A percentile compares a stretch with the other conserved stretches of the same genome.
Conservation (phyloP, 1,140 invertebrate species). For the Zeugodacus cucurbitae region DNA sequence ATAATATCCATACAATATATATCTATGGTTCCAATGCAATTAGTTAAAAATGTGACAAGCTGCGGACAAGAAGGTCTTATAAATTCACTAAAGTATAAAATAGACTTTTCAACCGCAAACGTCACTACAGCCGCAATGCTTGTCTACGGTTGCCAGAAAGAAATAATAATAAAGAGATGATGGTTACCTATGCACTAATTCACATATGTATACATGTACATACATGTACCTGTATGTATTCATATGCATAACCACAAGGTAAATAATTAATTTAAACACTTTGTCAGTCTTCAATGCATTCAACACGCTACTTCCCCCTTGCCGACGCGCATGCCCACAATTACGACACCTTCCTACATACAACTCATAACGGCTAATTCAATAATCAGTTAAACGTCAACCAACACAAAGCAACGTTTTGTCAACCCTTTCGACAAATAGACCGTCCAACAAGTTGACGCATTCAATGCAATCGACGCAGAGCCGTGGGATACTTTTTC, state of each 20-base stretch:
- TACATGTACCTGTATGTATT: background rate
- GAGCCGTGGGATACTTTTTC: background rate
- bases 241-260: slow-evolving; percentile 4
- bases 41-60: background rate
- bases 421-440: slow-evolving; percentile 17
- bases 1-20: too few species aligned
- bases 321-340: background rate
- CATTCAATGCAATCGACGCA: background rate
- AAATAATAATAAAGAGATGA: background rate
- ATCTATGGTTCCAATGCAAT: background rate
- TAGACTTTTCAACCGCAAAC: background rate
- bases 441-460: background rate
- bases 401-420: background rate
- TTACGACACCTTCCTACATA: background rate
- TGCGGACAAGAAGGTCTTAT: background rate
- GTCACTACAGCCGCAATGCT: background rate
- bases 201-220: background rate
- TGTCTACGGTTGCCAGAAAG: background rate
- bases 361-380: background rate
- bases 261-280: slow-evolving; percentile 10
- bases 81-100: background rate
- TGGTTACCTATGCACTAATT: background rate
- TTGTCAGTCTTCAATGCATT: background rate
- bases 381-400: background rate
- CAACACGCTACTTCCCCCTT: background rate